A percentile compares a stretch with the other conserved stretches of the same genome.
phyloP scores from a whole-genome alignment of 2,113 vertebrate species.

The Aplodontia rufa region DNA sequence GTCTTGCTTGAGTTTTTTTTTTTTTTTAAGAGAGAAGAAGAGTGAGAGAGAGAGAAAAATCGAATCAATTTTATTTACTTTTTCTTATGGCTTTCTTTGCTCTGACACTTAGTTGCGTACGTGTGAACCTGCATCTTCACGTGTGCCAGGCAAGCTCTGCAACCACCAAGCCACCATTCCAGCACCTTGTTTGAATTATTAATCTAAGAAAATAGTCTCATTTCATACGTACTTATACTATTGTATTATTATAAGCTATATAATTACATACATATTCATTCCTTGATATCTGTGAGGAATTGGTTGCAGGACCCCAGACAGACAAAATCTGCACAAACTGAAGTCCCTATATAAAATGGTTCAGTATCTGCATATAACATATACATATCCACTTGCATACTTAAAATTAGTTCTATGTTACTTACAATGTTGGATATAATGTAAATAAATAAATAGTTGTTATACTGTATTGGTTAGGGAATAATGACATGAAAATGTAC shows the following conservation, averaged over 20 bases:
- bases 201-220: background rate
- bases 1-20: conserved; percentile 10
- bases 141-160: too few species aligned
- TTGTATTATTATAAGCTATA: background rate
- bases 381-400: background rate
- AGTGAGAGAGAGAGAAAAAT: too few species aligned
- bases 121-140: too few species aligned
- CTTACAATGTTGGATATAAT: background rate
- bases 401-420: background rate
- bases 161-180: too few species aligned
- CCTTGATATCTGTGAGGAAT: too few species aligned
- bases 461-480: background rate
- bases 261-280: background rate
- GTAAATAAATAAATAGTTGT: background rate
- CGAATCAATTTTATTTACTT: too few species aligned
- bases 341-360: background rate
- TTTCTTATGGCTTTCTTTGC: too few species aligned
- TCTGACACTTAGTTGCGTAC: too few species aligned
- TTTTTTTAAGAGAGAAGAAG: too few species aligned
- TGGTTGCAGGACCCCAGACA: background rate
- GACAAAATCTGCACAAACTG: background rate
- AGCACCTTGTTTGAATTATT: too few species aligned
- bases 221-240: background rate
- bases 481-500: background rate
- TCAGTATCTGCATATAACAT: background rate